Base-by-base conservation (phyloP, 2,888 invertebrate species). In the Brassicogethes aeneus region DNA sequence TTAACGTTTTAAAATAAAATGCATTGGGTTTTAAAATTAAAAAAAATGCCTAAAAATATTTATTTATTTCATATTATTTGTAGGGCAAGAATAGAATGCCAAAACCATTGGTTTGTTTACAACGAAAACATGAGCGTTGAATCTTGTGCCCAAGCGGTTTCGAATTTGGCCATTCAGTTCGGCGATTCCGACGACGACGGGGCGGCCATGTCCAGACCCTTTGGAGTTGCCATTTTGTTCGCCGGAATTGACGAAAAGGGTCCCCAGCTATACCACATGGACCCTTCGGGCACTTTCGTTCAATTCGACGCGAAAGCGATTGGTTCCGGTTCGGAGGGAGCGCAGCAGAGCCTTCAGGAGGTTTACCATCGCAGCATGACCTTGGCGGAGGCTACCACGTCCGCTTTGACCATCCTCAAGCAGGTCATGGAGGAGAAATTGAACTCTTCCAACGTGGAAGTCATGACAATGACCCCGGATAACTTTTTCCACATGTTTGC, bases 381-480 rank as follows among this genome's bases (percentile, higher is more conserved):
- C 0, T 68, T 99, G 37, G 82, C 83, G 49, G 96, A 97, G 71
- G 97, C 96, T 0, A 85, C 90, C 46, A 91, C 90, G 60, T 73
- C 89, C 10, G 86, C 94, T 0, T 72, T 99, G 40, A 90, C 87
- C 8, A 97, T 97, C 56, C 72, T 99, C 15, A 99, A 99, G 67
- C 97, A 99, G 71, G 97, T 99, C 0, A 99, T 99, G 99, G 99
- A 99, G 65, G 99, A 99, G 67, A 99, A 97, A 68, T 71, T 99
- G 2, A 96, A 88, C 45, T 88, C 93, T 45, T 91, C 86, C 41
- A 99, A 99, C 69, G 95, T 99, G 39, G 99, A 99, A 72, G 90
- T 96, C 50, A 92, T 93, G 67, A 90, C 90, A 23, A 90, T 96
- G 76, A 94, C 92, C 0, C 85, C 86, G 0, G 79, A 76, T 15